These are phyloP conservation scores for Darevskia mixta DNA, from an alignment of 2,797 vertebrate genomes.

Conservation along the genomic window DNA sequence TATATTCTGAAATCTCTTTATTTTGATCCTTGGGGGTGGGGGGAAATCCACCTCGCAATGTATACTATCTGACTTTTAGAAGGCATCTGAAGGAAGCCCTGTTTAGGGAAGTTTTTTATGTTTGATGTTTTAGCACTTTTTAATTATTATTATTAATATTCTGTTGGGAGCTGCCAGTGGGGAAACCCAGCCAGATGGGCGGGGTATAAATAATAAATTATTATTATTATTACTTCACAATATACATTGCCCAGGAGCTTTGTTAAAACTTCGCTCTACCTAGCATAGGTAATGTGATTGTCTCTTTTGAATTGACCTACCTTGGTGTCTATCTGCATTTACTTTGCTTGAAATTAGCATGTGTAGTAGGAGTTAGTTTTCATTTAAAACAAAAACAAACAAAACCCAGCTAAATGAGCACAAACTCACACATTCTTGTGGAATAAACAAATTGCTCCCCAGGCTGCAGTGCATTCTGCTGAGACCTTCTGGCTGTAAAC, in stretches of 20 bases:
- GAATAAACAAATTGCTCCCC: conserved; percentile 80
- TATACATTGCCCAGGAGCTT: conserved; percentile 48
- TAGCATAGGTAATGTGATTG: conserved; percentile 45
- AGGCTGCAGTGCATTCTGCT: conserved; percentile 71
- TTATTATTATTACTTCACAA: conserved; percentile 13
- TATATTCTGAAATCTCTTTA: too few species aligned
- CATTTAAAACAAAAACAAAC: conserved; percentile 18
- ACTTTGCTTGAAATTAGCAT: conserved; percentile 30
- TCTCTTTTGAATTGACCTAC: neutral
- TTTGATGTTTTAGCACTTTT: too few species aligned
- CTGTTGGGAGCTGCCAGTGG: too few species aligned
- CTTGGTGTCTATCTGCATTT: conserved; percentile 53
- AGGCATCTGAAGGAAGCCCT: too few species aligned
- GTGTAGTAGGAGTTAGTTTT: conserved; percentile 24
- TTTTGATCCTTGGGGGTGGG: conserved; percentile 9
- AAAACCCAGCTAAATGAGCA: conserved; percentile 58
- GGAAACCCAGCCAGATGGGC: too few species aligned
- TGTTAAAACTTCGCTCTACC: conserved; percentile 40
- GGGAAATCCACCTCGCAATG: conserved; percentile 54
- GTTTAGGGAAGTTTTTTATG: too few species aligned
- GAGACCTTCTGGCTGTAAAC: conserved; percentile 59
- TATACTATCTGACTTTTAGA: conserved; percentile 5
- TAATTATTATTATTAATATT: too few species aligned
- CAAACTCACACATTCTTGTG: conserved; percentile 50
- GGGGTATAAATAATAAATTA: too few species aligned